Percentiles rank a stretch among this genome's conserved stretches.
phyloP scores from a whole-genome alignment of 2,113 vertebrate genomes.

The Morone saxatilis region DNA sequence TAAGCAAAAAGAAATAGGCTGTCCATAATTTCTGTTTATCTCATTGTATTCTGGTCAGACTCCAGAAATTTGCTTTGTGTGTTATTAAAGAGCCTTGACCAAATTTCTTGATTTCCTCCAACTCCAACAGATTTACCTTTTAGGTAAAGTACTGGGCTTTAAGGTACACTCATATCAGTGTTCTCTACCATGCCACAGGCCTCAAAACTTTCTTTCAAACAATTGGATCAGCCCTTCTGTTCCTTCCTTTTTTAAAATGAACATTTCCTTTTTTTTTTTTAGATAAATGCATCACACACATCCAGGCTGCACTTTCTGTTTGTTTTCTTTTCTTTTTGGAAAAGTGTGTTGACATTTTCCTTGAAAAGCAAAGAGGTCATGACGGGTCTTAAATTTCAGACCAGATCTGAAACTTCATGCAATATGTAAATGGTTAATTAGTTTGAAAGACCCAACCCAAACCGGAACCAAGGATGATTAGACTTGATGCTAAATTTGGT shows the following conservation, averaged over 20 bases:
- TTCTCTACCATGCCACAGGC: background rate
- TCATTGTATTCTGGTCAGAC: slow-evolving; percentile 1
- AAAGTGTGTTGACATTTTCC: background rate
- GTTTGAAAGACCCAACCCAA: background rate
- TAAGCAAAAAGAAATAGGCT: background rate
- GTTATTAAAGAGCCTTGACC: background rate
- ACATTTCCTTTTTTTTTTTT: background rate
- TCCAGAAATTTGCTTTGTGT: background rate
- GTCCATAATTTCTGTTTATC: background rate
- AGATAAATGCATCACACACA: background rate
- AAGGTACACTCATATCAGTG: background rate
- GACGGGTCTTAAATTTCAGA: background rate
- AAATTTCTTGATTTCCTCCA: background rate
- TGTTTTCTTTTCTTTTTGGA: too few relatives aligned
- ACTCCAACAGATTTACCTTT: background rate
- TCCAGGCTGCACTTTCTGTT: background rate
- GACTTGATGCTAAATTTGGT: background rate
- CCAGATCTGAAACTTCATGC: background rate
- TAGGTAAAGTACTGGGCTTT: slow-evolving; percentile 13
- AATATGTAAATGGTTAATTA: background rate
- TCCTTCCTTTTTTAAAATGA: background rate
- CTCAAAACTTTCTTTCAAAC: background rate
- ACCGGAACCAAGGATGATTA: background rate
- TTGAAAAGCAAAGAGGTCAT: background rate
- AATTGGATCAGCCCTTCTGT: slow-evolving; percentile 4